Evolutionary conservation across 35 echinoderm and acorn worm genomes (phyloP).

Genomic region (Stichopus chloronotus): DNA sequence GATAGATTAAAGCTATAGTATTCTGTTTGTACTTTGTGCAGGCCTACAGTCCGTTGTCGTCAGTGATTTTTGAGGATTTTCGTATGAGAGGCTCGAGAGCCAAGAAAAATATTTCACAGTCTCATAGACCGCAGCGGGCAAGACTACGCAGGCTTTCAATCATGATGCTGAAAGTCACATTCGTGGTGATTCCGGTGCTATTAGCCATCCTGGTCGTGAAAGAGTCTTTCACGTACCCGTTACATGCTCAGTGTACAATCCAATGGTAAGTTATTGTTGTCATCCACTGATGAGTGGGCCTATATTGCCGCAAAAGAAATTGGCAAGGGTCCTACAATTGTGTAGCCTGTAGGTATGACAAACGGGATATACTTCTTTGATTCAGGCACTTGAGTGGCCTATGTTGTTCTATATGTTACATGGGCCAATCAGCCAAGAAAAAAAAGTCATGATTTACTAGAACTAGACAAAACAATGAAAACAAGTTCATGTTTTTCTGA

Average conservation of each 20-base stretch:
- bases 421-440: not conserved
- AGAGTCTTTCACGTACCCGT: slow-evolving; percentile 19
- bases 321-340: not conserved
- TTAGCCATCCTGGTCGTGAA: slow-evolving; percentile 7
- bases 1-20: too few relatives aligned
- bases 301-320: not conserved
- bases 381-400: not conserved
- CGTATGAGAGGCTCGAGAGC: not conserved
- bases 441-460: too few relatives aligned
- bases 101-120: not conserved
- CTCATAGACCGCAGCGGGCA: not conserved
- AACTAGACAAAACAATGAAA: too few relatives aligned
- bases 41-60: too few relatives aligned
- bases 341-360: not conserved
- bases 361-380: not conserved
- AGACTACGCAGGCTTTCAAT: not conserved
- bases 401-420: not conserved
- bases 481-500: too few relatives aligned
- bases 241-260: slow-evolving; percentile 33
- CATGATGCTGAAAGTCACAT: slow-evolving; percentile 15
- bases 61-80: not conserved
- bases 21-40: too few relatives aligned
- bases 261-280: not conserved
- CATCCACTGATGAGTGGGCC: not conserved
- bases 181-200: slow-evolving; percentile 14